Evolutionary conservation across 2,797 vertebrate species (phyloP).

Genomic region (Tapera naevia): DNA sequence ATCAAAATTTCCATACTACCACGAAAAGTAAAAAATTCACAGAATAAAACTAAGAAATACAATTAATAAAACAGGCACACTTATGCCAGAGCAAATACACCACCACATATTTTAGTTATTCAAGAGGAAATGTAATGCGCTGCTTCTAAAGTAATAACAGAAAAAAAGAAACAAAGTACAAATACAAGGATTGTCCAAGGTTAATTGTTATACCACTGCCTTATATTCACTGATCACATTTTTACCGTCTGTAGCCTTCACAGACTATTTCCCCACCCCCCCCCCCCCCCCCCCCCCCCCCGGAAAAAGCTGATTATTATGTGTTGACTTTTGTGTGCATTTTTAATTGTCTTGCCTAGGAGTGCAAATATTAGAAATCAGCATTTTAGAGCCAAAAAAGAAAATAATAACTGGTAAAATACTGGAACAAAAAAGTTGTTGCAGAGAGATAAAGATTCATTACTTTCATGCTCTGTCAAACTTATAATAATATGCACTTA

Average conservation of each 20-base stretch:
- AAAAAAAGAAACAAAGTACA: conserved; percentile 33
- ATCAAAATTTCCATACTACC: neutral
- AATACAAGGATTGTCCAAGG: neutral
- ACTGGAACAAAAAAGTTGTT: conserved; percentile 20
- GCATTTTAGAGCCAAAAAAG: neutral
- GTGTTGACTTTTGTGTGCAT: neutral
- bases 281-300: neutral
- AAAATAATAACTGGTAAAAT: neutral
- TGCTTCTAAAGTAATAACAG: neutral
- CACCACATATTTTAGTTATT: neutral
- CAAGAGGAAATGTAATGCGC: neutral
- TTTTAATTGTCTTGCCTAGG: neutral
- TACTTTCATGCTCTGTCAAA: conserved; percentile 60
- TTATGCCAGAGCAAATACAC: neutral
- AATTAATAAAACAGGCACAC: neutral
- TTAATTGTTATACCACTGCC: conserved; percentile 2
- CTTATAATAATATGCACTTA: conserved; percentile 59
- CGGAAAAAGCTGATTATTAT: neutral
- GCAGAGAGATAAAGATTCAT: conserved; percentile 60
- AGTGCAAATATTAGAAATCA: conserved; percentile 9
- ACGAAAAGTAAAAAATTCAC: conserved; percentile 19
- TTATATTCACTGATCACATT: neutral
- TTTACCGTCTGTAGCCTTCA: neutral
- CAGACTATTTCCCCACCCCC: neutral
- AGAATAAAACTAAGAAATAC: neutral